These are phyloP conservation scores for Oryzias woworae DNA, from an alignment of 2,113 vertebrate genomes.

Conservation along the genomic window DNA sequence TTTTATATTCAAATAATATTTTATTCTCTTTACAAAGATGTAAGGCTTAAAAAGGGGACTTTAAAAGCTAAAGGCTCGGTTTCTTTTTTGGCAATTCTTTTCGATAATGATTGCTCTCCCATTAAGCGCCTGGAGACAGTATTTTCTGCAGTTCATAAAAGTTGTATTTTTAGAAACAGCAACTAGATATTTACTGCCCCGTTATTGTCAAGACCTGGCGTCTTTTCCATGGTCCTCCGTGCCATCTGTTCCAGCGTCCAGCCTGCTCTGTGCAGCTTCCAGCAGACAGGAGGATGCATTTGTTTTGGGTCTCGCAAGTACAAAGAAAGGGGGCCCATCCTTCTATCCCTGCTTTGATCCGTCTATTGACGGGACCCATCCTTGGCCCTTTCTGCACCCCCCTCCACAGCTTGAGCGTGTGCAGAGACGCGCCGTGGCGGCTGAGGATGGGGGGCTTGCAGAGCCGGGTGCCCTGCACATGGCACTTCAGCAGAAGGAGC, in stretches of 20 bases:
- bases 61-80: no score
- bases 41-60: no score
- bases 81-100: no score
- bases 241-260: slow-evolving; percentile 63
- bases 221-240: slow-evolving; percentile 32
- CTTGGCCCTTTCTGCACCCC: slow-evolving; percentile 25
- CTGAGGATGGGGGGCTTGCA: slow-evolving; percentile 19
- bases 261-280: slow-evolving; percentile 41
- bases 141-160: slow-evolving; percentile 1
- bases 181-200: background rate
- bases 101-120: no score
- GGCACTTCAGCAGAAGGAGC: slow-evolving; percentile 70
- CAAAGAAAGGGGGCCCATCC: slow-evolving; percentile 68
- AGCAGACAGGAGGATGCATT: slow-evolving; percentile 61
- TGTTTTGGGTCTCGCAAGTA: slow-evolving; percentile 67
- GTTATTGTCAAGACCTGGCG: slow-evolving; percentile 30
- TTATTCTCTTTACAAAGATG: no score
- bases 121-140: background rate
- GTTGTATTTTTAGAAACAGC: no score
- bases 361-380: slow-evolving; percentile 60
- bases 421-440: slow-evolving; percentile 30
- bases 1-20: no score
- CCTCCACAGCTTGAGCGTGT: slow-evolving; percentile 31
- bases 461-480: slow-evolving; percentile 38
- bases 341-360: slow-evolving; percentile 65